Evolutionary conservation across 2,113 vertebrate genomes (phyloP), one percentile per base, ranked within the genome.

Genomic region (Bucco capensis): DNA sequence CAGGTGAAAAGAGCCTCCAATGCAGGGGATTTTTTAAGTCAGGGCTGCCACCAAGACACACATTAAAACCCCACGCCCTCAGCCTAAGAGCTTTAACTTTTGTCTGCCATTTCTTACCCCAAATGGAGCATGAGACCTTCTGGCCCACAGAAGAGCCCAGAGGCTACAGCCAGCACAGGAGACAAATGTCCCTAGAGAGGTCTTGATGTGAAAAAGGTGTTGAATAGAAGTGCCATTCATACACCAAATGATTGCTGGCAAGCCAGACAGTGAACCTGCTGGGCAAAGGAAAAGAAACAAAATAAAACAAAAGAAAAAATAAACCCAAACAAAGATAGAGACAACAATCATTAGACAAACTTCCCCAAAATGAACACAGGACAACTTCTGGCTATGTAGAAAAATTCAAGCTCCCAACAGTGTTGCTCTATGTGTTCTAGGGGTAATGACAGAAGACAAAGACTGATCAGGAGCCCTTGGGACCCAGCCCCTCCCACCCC

Each of bases 161-260:
- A 93, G 67, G 96, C 91, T 71, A 96, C 93, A 86, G 93, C 77
- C 76, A 97, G 67, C 40, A 96, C 42, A 94, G 5, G 83, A 97
- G 10, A 94, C 44, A 76, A 94, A 96, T 0, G 89, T 94, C 37
- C 94, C 93, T 44, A 92, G 51, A 83, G 97, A 94, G 19, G 89
- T 88, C 79, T 85, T 95, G 60, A 92, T 86, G 54, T 96, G 95
- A 84, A 95, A 96, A 92, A 97, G 86, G 51, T 94, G 88, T 46
- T 88, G 88, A 61, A 92, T 84, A 72, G 91, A 92, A 79, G 91
- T 83, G 60, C 93, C 93, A 64, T 96, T 96, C 60, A 96, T 86
- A 88, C 86, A 96, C 3, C 89, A 88, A 92, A 81, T 88, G 84
- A 96, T 94, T 89, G 96, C 94, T n/a, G 94, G 88, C 44, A 97